Conservation (phyloP, 2,113 vertebrate species). For the Sander vitreus region DNA sequence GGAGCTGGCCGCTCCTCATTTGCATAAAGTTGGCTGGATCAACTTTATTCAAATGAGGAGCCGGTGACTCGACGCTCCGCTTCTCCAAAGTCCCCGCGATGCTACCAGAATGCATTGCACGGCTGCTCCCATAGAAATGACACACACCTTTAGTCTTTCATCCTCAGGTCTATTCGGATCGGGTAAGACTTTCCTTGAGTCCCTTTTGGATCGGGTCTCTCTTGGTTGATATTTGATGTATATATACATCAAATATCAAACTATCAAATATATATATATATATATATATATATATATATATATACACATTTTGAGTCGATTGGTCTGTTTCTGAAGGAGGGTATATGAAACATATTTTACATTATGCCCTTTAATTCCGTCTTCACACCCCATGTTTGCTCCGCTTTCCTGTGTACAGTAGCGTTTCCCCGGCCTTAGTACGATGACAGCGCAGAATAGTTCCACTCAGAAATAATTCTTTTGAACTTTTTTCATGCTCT, state of each 20-base stretch:
- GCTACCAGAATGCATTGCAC: too few species aligned
- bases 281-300: too few species aligned
- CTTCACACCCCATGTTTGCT: neutral
- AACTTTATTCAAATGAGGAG: too few species aligned
- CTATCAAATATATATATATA: too few species aligned
- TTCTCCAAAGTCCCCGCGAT: too few species aligned
- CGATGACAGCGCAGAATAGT: neutral
- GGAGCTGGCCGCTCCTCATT: too few species aligned
- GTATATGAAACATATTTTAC: neutral
- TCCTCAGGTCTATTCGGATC: neutral
- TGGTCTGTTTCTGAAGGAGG: neutral
- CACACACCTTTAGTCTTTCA: too few species aligned
- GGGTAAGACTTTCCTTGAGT: neutral
- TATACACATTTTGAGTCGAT: neutral
- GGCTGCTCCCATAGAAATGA: too few species aligned
- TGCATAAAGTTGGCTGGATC: too few species aligned
- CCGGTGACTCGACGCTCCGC: too few species aligned
- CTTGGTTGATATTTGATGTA: neutral
- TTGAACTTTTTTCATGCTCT: slow-evolving; percentile 33
- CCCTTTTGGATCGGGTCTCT: neutral
- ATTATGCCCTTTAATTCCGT: neutral
- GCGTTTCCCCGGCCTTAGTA: neutral
- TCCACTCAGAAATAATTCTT: slow-evolving; percentile 11
- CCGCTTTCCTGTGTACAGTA: neutral
- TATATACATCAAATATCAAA: too few species aligned